Evolutionary conservation across 2,113 vertebrate species (phyloP), one percentile per base, ranked within the genome.

Genomic region (Neopipo cinnamomea): DNA sequence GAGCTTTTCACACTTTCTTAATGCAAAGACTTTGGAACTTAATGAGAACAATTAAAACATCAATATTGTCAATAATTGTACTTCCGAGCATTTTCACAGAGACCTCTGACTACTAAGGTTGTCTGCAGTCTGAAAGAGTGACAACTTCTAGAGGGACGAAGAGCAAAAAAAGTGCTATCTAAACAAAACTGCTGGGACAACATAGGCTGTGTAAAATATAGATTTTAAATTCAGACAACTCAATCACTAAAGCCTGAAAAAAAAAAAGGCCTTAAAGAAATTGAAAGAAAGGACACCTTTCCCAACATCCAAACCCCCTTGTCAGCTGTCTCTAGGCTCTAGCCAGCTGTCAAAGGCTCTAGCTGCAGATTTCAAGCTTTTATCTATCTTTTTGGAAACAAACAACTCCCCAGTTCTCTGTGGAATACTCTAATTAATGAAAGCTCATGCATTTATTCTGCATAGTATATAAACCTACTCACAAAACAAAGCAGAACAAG

Each of bases 371-470:
- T 94, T 68, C n/a, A 62, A 88, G 44, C 77, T 93, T 95, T 94
- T 93, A 66, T 89, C 84, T 88, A 17, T 89, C 62, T 89, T 96
- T 85, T 79, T 70, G 46, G 72, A 95, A 94, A 83, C 89, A 96
- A 95, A 91, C 81, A 91, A 85, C 82, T 91, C 50, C 65, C 55
- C 55, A 19, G 59, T n/a, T 96, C 90, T 91, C 94, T 81, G 80
- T 42, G 63, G 93, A 88, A 25, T 83, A 68, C 78, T 95, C 74
- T 91, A 85, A 94, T 94, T 95, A 96, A 91, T 91, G 87, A 96
- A 94, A 95, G 63, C 82, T 96, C 89, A 96, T 93, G 78, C 74
- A 95, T 95, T 91, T 85, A 95, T 88, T 95, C 93, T 91, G 92
- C 79, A 56, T 37, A 89, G 79, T 67, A 24, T 72, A 96, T 86